Base-by-base conservation (phyloP, 2,797 vertebrate species). In the Phalloptychus januarius region DNA sequence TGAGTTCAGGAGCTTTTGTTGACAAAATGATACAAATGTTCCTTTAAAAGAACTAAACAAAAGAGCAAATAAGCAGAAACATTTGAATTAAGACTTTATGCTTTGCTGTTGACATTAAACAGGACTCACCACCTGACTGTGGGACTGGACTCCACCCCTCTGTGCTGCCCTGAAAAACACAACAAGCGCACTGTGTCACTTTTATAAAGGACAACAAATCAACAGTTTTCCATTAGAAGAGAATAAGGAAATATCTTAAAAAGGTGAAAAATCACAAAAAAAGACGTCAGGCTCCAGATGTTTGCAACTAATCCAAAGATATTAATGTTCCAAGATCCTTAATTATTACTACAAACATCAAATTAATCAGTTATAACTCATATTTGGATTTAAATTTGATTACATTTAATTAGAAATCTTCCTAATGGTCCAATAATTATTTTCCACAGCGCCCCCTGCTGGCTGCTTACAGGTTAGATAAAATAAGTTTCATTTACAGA, bases 101-200 rank as follows among this genome's bases (percentile, higher is more conserved):
- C 7, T 36, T 36, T 63, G 13, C 7, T 33, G 33, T 8, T 36
- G 7, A 4, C 1, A 40, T 67, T 25, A 67, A 77, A 65, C 45
- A 63, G 48, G 58, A 92, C 91, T 92, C 85, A 93, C 91, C 90
- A 83, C 88, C 88, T 92, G 92, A 92, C 95, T 92, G 92, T 92
- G 91, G 90, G 91, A 95, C 95, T 92, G 93, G 93, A 93, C 93
- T 94, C 94, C 94, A 94, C 93, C 94, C 88, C 85, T 90, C 93
- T 93, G 91, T 87, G 92, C 94, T 92, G 93, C 94, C 94, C 95
- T 95, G 91, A 8, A 77, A 78, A 1, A 90, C 87, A 93, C 8
- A 91, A 86, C 83, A 90, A 90, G 91, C 82, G 61, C 74, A 80
- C 52, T 54, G 3, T 3, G 10, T 54, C 52, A 73, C 1, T 46